Evolutionary conservation across 1,140 invertebrate genomes (phyloP).

Genomic region (Cherax destructor): DNA sequence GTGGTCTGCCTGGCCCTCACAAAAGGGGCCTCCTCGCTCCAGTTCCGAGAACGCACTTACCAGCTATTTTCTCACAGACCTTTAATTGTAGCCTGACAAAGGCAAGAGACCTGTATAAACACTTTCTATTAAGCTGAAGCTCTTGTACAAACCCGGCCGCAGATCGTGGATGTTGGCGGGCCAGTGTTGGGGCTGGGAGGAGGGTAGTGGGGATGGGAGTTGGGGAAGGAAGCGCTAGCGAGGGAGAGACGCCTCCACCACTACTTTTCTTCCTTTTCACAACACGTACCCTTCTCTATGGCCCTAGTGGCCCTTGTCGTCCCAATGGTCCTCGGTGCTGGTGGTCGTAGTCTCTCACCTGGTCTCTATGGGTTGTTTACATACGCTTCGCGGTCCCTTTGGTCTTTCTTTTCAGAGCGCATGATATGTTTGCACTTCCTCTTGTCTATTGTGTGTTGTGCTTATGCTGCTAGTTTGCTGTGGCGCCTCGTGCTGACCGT

Average conservation of each 20-base stretch:
- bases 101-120: slow-evolving; percentile 56
- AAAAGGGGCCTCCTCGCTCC: slow-evolving; percentile 26
- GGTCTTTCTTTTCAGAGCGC: too few relatives aligned
- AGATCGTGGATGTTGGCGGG: background rate
- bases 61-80: slow-evolving; percentile 55
- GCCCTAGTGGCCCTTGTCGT: background rate
- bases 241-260: background rate
- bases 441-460: background rate
- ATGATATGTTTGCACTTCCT: background rate
- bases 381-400: too few relatives aligned
- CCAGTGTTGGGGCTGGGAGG: background rate
- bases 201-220: background rate
- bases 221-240: too few relatives aligned
- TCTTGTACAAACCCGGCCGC: slow-evolving; percentile 50
- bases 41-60: slow-evolving; percentile 57
- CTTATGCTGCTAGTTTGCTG: too few relatives aligned
- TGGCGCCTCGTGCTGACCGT: too few relatives aligned
- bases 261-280: background rate
- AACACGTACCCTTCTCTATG: background rate
- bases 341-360: too few relatives aligned
- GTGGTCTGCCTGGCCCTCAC: background rate
- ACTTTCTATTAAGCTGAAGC: slow-evolving; percentile 56
- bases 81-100: slow-evolving; percentile 59
- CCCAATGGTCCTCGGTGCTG: too few relatives aligned
- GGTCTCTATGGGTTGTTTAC: too few relatives aligned